These are phyloP conservation scores for Philopedon plagiatum DNA, from an alignment of 2,888 invertebrate species.

Conservation along the genomic window DNA sequence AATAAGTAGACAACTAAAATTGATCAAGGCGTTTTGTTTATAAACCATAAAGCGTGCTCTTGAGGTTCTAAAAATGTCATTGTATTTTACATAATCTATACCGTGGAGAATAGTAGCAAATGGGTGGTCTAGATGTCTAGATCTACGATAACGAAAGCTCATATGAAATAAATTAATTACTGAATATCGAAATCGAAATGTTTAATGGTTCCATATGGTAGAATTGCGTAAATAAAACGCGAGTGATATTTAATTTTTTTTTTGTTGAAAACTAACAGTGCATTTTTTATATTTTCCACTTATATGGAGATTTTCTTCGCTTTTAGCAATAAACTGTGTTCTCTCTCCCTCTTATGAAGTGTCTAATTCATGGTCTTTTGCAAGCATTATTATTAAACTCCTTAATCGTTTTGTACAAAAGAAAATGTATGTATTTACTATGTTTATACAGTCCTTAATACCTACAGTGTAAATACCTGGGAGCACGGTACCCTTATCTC, in stretches of 20 bases:
- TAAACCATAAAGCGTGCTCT: slow-evolving; percentile 40
- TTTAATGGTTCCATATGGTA: background rate
- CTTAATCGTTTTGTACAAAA: too few species aligned
- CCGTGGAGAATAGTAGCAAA: slow-evolving; percentile 28
- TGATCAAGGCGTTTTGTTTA: slow-evolving; percentile 47
- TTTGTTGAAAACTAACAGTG: background rate
- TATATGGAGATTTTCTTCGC: too few species aligned
- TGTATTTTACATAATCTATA: slow-evolving; percentile 41
- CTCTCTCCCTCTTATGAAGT: too few species aligned
- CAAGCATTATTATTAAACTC: too few species aligned
- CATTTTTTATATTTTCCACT: too few species aligned
- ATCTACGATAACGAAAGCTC: slow-evolving; percentile 34
- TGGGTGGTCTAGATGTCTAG: slow-evolving; percentile 40
- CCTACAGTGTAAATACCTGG: too few species aligned
- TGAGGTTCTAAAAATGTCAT: slow-evolving; percentile 45
- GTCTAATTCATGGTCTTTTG: too few species aligned
- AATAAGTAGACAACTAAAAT: slow-evolving; percentile 41
- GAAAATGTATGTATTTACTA: too few species aligned
- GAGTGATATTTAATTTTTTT: background rate
- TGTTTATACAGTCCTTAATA: too few species aligned
- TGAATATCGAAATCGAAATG: slow-evolving; percentile 22
- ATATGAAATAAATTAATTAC: slow-evolving; percentile 43
- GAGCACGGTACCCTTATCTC: too few species aligned
- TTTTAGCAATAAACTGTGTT: too few species aligned
- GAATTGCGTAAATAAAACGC: slow-evolving; percentile 8